Base-by-base conservation (phyloP, 1,140 invertebrate genomes). In the Drosophila asahinai region DNA sequence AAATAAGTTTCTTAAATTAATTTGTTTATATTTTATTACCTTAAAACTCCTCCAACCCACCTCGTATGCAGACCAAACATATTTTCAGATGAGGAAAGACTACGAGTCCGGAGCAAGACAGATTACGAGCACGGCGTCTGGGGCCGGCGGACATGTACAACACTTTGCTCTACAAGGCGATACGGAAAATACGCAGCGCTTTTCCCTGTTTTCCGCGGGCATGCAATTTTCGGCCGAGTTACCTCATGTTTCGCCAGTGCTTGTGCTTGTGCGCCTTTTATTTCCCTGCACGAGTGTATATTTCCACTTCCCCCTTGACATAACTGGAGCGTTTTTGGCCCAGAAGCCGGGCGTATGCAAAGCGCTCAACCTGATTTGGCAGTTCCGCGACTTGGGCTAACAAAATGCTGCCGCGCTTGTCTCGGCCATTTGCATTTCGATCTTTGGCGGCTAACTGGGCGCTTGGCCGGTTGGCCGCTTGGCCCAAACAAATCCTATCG, bases 361-460 rank as follows among this genome's bases (percentile, higher is more conserved):
- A 71, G 55, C 33, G 49, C 76, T 48, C 79, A 90, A 90, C 86
- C 86, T 86, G 86, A 89, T 86, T 89, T 90, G 64, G 77, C 70
- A 63, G 83, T 65, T 47, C 58, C 70, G 52, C 67, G 75, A 62
- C 81, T 75, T 72, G 80, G 65, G 64, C 71, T 62, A 86, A 86
- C 82, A 86, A 86, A 86, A 81, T 79, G 82, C 82, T 79, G 58
- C 84, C 54, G 80, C 63, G 82, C 86, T 90, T 90, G 86, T 90
- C 81, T 86, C 54, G 49, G 70, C 64, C 86, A 90, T 90, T 90
- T 90, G 86, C 86, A 90, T 90, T 90, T 90, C 82, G 86, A 90
- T 90, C 86, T 90, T 64, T 77, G 76, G 47, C 67, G 67, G 84
- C 81, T 86, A 86, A 86, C 80, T 82, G 81, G 84, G 78, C 76